Conservation (phyloP, 2,888 invertebrate genomes). For the Suillia variegata region DNA sequence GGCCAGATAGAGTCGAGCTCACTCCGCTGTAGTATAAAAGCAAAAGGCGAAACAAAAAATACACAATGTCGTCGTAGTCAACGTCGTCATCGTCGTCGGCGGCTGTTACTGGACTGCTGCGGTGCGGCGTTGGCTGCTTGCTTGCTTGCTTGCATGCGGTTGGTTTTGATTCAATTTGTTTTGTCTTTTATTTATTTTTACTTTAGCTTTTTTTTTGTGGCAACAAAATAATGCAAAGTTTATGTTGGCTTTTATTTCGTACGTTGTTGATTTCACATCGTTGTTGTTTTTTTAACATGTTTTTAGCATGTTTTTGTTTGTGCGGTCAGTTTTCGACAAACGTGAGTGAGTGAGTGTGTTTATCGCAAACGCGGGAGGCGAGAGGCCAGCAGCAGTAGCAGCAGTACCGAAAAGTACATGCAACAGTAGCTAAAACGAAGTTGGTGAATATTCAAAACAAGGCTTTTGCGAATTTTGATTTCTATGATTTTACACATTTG, state of each 20-base stretch:
- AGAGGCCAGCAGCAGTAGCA: too few species aligned
- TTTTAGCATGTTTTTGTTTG: constrained; percentile 15
- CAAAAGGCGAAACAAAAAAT: constrained; percentile 6
- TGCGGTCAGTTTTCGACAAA: constrained; percentile 26
- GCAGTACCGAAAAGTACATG: constrained; percentile 15
- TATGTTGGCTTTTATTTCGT: constrained; percentile 8
- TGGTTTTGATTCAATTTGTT: constrained; percentile 12
- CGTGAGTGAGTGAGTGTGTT: constrained; percentile 27
- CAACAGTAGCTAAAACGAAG: constrained; percentile 25
- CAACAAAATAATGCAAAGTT: background rate
- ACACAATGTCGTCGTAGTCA: too few species aligned
- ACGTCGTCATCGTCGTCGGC: too few species aligned
- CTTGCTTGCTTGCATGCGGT: constrained; percentile 13
- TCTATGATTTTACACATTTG: too few species aligned
- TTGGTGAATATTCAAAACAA: too few species aligned
- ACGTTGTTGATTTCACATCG: background rate
- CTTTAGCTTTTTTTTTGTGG: background rate
- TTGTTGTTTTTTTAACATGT: constrained; percentile 6
- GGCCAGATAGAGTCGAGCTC: background rate
- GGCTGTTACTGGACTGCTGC: too few species aligned
- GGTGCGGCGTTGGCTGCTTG: too few species aligned
- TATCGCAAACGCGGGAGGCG: background rate
- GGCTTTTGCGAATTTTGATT: too few species aligned
- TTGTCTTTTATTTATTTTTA: constrained; percentile 1
- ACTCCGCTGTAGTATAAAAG: background rate